phyloP scores from a whole-genome alignment of 2,113 vertebrate genomes.

The Prionailurus bengalensis region DNA sequence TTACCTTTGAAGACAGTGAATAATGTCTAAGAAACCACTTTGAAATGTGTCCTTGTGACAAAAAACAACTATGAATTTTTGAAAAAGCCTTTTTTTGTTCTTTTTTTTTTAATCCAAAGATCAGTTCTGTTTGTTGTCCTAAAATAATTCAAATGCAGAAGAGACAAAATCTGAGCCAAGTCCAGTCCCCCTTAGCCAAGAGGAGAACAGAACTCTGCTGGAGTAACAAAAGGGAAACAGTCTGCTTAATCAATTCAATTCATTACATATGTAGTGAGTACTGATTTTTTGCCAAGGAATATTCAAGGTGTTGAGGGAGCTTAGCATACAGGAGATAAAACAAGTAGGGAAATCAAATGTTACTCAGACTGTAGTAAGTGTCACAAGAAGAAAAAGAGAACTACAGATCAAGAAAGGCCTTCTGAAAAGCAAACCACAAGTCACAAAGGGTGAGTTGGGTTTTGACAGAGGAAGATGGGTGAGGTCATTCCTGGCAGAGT shows the following conservation, averaged over 20 bases:
- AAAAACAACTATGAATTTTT: background rate
- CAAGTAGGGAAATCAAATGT: background rate
- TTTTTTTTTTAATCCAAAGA: background rate
- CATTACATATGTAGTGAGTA: background rate
- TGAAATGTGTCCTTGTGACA: conserved; percentile 27
- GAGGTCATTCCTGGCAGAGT: conserved; percentile 11
- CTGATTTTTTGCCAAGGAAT: background rate
- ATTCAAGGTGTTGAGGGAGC: background rate
- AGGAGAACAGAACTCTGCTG: background rate
- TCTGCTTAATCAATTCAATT: background rate
- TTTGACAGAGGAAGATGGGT: background rate
- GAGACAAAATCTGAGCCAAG: background rate
- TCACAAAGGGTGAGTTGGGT: background rate
- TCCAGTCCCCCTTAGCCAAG: background rate
- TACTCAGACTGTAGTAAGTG: background rate
- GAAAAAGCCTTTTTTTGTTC: background rate
- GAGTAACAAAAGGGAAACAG: background rate
- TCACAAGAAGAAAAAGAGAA: background rate
- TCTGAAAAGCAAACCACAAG: background rate
- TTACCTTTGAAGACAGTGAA: conserved; percentile 14
- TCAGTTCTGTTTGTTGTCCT: background rate
- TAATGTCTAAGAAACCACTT: background rate
- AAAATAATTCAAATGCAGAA: conserved; percentile 45
- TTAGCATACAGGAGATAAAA: background rate
- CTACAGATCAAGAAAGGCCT: background rate